A percentile compares a stretch with the other conserved stretches of the same genome.
Evolutionary conservation across 2,888 invertebrate genomes (phyloP).

Genomic region (Sinhomidia bicolor): DNA sequence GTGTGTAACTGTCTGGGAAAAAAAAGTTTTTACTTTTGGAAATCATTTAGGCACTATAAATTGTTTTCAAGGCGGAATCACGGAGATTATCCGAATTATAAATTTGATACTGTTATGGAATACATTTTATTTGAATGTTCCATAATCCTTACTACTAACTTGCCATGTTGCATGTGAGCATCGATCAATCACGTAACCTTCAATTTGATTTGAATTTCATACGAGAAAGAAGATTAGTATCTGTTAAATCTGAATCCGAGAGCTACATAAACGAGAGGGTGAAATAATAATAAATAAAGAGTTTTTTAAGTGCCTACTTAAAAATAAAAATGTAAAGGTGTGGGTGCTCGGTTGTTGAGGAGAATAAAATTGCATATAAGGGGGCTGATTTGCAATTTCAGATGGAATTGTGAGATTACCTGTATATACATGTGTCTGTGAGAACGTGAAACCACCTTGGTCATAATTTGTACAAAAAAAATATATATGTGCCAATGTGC

Average conservation of each 20-base stretch:
- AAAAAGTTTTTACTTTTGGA: background rate
- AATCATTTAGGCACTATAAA: background rate
- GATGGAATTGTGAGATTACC: background rate
- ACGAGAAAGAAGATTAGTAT: slow-evolving; percentile 2
- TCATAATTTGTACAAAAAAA: background rate
- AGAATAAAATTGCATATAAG: background rate
- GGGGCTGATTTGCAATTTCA: slow-evolving; percentile 26
- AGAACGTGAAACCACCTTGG: background rate
- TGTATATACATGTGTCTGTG: background rate
- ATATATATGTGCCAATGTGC: background rate
- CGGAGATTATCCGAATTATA: too few relatives aligned
- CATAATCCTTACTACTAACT: too few relatives aligned
- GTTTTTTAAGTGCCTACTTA: background rate
- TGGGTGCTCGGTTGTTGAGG: background rate
- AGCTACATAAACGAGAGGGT: background rate
- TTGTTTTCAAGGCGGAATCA: too few relatives aligned
- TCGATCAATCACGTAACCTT: background rate
- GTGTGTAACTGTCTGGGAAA: background rate
- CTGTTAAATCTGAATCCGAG: background rate
- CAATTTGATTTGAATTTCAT: background rate
- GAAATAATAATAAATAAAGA: background rate
- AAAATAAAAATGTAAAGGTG: background rate
- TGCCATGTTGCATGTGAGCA: too few relatives aligned
- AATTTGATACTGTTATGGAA: background rate
- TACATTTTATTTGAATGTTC: background rate